Conservation (phyloP, 2,888 invertebrate species). For the Lasioglossum leucozonium region DNA sequence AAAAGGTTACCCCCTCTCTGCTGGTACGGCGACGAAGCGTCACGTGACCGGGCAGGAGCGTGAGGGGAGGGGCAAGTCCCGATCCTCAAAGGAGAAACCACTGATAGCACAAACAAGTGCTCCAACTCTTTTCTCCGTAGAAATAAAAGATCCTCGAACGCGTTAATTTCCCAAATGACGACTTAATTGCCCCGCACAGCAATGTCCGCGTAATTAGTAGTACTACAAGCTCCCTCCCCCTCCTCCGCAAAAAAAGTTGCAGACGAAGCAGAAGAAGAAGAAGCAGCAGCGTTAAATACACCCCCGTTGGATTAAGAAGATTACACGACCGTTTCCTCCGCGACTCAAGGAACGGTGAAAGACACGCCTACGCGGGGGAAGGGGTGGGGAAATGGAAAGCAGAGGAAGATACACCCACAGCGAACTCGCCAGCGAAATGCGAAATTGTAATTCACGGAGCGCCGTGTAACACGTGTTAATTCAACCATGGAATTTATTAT, state of each 20-base stretch:
- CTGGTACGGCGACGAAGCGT: no score
- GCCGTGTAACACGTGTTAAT: slow-evolving; percentile 20
- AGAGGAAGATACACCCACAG: slow-evolving; percentile 8
- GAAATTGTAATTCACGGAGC: slow-evolving; percentile 19
- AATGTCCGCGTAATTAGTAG: background rate
- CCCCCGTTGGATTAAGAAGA: background rate
- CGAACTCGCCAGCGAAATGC: background rate
- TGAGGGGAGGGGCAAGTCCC: no score
- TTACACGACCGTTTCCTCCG: slow-evolving; percentile 1
- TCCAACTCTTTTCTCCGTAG: background rate
- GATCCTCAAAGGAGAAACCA: no score
- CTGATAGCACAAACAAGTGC: background rate
- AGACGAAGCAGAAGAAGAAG: background rate
- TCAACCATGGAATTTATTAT: slow-evolving; percentile 20
- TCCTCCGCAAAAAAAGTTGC: background rate
- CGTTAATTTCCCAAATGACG: background rate
- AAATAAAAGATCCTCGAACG: background rate
- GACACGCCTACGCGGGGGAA: background rate
- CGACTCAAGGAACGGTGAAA: background rate
- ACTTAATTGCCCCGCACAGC: background rate
- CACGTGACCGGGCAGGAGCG: no score
- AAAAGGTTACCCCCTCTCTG: no score
- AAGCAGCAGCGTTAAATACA: background rate
- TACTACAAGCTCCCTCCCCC: background rate
- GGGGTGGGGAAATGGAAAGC: slow-evolving; percentile 6